Conservation (phyloP, 1,140 invertebrate species). For the Meloidogyne exigua region DNA sequence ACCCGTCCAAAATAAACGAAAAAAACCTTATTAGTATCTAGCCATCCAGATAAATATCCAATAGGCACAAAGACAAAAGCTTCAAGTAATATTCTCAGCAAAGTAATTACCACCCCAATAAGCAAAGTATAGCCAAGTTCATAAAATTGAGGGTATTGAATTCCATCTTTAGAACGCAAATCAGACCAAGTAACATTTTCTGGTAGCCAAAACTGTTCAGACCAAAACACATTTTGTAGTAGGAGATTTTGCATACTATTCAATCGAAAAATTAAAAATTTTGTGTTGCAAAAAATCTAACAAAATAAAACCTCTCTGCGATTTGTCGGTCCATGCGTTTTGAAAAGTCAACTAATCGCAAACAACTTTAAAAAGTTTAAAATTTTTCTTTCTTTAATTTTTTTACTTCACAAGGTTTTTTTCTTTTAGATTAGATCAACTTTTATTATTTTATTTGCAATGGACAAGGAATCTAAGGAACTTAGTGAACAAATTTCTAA, state of each 20-base stretch:
- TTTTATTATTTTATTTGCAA: background rate
- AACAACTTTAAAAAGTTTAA: too few relatives aligned
- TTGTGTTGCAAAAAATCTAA: too few relatives aligned
- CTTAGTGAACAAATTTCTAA: conserved; percentile 23
- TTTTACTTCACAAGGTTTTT: too few relatives aligned
- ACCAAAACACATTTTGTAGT: conserved; percentile 3
- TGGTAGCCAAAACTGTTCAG: conserved; percentile 33
- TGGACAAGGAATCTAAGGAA: conserved; percentile 14
- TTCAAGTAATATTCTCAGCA: conserved; percentile 58
- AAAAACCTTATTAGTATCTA: conserved; percentile 38
- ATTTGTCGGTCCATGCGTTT: too few relatives aligned
- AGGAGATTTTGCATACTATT: background rate
- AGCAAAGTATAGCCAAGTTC: conserved; percentile 56
- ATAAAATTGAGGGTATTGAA: conserved; percentile 51
- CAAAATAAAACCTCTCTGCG: too few relatives aligned
- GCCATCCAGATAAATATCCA: conserved; percentile 53
- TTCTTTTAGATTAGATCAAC: too few relatives aligned
- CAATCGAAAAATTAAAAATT: background rate
- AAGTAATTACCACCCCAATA: conserved; percentile 47
- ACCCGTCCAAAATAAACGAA: background rate
- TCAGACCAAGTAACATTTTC: conserved; percentile 30
- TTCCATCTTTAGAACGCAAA: conserved; percentile 30
- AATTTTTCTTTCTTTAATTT: too few relatives aligned
- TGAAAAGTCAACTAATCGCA: too few relatives aligned
- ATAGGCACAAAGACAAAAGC: conserved; percentile 58